Evolutionary conservation across 2,888 invertebrate genomes (phyloP).

Genomic region (Pterostichus niger): DNA sequence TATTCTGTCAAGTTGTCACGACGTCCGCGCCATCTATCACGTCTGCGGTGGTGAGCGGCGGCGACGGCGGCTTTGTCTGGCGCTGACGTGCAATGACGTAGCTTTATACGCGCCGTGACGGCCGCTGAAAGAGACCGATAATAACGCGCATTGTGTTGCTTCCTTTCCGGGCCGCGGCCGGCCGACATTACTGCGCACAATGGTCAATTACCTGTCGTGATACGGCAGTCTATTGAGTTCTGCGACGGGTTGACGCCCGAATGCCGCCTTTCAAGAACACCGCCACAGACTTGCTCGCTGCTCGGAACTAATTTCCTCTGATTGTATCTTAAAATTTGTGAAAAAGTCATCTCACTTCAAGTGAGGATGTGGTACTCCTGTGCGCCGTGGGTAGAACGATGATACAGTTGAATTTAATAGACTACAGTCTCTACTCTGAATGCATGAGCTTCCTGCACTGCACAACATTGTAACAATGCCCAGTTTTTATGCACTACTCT

Average conservation of each 20-base stretch:
- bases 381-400: slow-evolving; percentile 14
- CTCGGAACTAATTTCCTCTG: slow-evolving; percentile 72
- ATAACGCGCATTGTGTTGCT: slow-evolving; percentile 75
- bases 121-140: slow-evolving; percentile 75
- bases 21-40: slow-evolving; percentile 71
- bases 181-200: slow-evolving; percentile 73
- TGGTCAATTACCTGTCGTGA: slow-evolving; percentile 76
- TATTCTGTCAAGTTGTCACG: slow-evolving; percentile 75
- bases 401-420: not conserved
- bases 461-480: too few species aligned
- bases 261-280: slow-evolving; percentile 54
- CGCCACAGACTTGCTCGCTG: slow-evolving; percentile 61
- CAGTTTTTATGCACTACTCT: too few species aligned
- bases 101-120: slow-evolving; percentile 74
- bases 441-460: too few species aligned
- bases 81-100: slow-evolving; percentile 74
- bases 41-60: slow-evolving; percentile 65
- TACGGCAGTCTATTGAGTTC: slow-evolving; percentile 72
- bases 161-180: slow-evolving; percentile 72
- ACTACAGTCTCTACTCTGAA: not conserved
- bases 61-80: slow-evolving; percentile 69
- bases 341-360: slow-evolving; percentile 68
- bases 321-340: slow-evolving; percentile 71
- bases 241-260: slow-evolving; percentile 69
- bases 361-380: slow-evolving; percentile 16